These are phyloP conservation scores for Limonius californicus DNA, from an alignment of 1,140 invertebrate species.

Conservation along the genomic window DNA sequence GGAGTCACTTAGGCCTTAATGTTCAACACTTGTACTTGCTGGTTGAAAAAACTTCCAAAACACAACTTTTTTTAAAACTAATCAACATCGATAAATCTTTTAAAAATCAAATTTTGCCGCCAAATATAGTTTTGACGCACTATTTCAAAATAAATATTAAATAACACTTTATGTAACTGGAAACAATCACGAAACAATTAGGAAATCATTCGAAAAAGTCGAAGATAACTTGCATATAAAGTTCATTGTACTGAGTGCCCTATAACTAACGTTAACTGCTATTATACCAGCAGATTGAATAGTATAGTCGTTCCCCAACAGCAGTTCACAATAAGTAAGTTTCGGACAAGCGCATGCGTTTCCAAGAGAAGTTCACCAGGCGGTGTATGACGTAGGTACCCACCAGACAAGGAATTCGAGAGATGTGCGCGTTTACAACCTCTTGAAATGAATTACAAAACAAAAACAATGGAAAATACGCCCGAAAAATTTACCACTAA, in stretches of 20 bases:
- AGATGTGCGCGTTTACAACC: conserved; percentile 1
- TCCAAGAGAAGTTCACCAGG: conserved; percentile 2
- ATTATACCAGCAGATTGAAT: not conserved
- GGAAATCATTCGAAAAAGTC: not conserved
- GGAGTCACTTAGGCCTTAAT: not conserved
- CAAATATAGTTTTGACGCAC: not conserved
- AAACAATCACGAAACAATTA: not conserved
- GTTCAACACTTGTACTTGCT: not conserved
- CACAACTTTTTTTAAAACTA: not conserved
- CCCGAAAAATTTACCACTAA: too few species aligned
- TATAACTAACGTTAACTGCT: conserved; percentile 20
- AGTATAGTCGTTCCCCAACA: not conserved
- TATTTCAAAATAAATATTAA: conserved; percentile 1
- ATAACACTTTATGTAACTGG: not conserved
- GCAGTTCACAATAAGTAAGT: conserved; percentile 8
- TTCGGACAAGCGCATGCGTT: not conserved
- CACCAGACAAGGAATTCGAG: conserved; percentile 5
- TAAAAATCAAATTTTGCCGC: not conserved
- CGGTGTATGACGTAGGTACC: not conserved
- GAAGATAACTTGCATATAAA: conserved; percentile 15
- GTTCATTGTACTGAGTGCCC: conserved; percentile 34
- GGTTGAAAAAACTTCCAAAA: not conserved
- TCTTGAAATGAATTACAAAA: too few species aligned
- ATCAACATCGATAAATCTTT: not conserved
- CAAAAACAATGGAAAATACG: too few species aligned